These are phyloP conservation scores for Agriopis marginaria DNA, from an alignment of 2,888 invertebrate genomes.

Conservation along the genomic window DNA sequence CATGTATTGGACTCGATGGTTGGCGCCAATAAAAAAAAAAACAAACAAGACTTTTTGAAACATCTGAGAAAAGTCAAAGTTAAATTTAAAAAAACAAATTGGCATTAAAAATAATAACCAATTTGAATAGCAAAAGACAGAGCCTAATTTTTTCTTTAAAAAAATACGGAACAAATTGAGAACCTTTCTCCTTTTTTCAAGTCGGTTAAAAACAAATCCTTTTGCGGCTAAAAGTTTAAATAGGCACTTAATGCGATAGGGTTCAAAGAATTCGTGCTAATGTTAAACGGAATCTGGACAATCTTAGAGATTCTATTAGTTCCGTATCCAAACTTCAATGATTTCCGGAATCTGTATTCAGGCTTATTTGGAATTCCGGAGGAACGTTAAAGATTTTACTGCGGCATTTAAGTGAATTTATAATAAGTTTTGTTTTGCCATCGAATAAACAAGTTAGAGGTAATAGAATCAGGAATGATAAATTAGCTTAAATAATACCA, in stretches of 20 bases:
- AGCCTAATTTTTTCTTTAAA: conserved; percentile 68
- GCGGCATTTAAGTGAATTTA: conserved; percentile 56
- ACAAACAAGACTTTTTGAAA: too few species aligned
- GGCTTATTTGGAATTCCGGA: conserved; percentile 56
- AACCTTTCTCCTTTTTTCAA: too few species aligned
- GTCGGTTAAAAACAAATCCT: conserved; percentile 58
- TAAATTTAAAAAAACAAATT: too few species aligned
- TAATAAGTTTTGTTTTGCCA: conserved; percentile 42
- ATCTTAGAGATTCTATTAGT: conserved; percentile 82
- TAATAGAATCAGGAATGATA: conserved; percentile 36
- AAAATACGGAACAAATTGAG: conserved; percentile 5
- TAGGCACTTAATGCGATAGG: conserved; percentile 81
- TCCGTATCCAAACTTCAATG: conserved; percentile 38
- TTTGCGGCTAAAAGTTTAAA: conserved; percentile 79
- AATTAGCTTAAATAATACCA: conserved; percentile 27
- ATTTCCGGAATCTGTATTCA: conserved; percentile 60
- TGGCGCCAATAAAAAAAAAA: too few species aligned
- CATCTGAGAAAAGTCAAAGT: too few species aligned
- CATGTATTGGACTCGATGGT: too few species aligned
- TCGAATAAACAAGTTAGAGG: conserved; percentile 38
- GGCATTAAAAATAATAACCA: too few species aligned
- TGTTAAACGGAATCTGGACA: conserved; percentile 80
- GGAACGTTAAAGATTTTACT: conserved; percentile 60
- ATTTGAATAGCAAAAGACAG: too few species aligned
- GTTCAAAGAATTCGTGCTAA: conserved; percentile 79